phyloP scores from a whole-genome alignment of 1,140 invertebrate species.

The Lucilia sericata region DNA sequence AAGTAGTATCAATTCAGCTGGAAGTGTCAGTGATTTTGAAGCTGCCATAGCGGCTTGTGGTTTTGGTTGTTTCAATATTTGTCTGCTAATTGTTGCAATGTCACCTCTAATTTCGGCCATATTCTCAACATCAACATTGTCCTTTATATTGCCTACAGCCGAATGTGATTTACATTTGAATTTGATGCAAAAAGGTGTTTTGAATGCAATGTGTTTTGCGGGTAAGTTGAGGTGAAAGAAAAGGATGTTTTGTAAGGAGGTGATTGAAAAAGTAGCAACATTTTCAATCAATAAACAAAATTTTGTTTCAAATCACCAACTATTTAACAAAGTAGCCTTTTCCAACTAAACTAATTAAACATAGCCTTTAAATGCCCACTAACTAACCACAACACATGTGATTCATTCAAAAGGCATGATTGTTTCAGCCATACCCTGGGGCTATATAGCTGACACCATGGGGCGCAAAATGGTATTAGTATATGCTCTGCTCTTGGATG shows the following conservation, averaged over 20 bases:
- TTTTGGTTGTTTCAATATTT: constrained; percentile 76
- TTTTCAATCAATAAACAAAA: no score
- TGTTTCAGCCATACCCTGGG: constrained; percentile 83
- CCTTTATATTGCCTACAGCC: constrained; percentile 77
- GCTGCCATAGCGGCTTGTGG: constrained; percentile 72
- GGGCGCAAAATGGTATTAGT: constrained; percentile 79
- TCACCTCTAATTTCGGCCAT: constrained; percentile 74
- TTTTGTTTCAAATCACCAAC: neutral
- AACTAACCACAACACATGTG: neutral
- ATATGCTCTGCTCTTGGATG: constrained; percentile 77
- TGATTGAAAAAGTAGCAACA: no score
- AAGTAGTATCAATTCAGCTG: constrained; percentile 48
- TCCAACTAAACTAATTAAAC: neutral
- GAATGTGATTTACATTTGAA: constrained; percentile 78
- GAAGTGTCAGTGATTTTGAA: constrained; percentile 71
- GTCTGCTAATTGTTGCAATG: constrained; percentile 72
- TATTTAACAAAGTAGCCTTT: neutral
- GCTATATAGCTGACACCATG: constrained; percentile 82
- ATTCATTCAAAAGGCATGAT: constrained; percentile 78
- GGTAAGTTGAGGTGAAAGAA: constrained; percentile 67
- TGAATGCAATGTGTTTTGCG: constrained; percentile 76
- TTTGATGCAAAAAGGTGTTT: constrained; percentile 75
- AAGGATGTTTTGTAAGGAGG: neutral
- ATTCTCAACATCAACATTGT: constrained; percentile 74
- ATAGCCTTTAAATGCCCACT: neutral